Percentiles rank a stretch among this genome's conserved stretches.
These are phyloP conservation scores for Mythimna ferrago DNA, from an alignment of 2,888 invertebrate genomes.

Conservation along the genomic window DNA sequence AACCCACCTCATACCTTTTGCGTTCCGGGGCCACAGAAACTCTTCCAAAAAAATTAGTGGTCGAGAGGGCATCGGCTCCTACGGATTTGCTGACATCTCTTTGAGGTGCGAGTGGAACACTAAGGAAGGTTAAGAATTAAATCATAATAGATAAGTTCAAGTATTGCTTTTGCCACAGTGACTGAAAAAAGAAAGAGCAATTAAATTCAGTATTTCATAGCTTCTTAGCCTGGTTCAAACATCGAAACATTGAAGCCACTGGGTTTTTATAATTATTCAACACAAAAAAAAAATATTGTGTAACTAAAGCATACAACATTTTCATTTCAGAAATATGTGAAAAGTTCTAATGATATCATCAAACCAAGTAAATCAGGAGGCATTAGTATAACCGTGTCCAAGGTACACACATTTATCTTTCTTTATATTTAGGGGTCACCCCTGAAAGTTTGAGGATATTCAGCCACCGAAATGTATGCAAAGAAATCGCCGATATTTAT, in stretches of 20 bases:
- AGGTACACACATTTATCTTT: conserved; percentile 59
- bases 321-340: conserved; percentile 74
- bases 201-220: too few species aligned
- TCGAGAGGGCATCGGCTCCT: too few species aligned
- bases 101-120: too few species aligned
- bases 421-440: background rate
- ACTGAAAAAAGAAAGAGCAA: too few species aligned
- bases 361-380: conserved; percentile 68
- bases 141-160: background rate
- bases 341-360: conserved; percentile 55
- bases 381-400: conserved; percentile 77
- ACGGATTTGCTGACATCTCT: too few species aligned
- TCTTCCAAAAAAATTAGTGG: too few species aligned
- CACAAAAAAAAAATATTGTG: background rate
- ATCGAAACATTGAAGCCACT: too few species aligned
- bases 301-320: background rate
- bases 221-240: too few species aligned
- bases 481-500: background rate
- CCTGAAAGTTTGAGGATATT: too few species aligned
- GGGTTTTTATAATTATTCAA: background rate
- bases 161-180: background rate
- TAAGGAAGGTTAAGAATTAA: background rate
- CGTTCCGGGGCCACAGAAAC: too few species aligned
- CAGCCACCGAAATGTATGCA: too few species aligned
- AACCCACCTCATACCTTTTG: too few species aligned